Evolutionary conservation across 35 echinoderm and acorn worm species (phyloP).

Genomic region (Lytechinus variegatus): DNA sequence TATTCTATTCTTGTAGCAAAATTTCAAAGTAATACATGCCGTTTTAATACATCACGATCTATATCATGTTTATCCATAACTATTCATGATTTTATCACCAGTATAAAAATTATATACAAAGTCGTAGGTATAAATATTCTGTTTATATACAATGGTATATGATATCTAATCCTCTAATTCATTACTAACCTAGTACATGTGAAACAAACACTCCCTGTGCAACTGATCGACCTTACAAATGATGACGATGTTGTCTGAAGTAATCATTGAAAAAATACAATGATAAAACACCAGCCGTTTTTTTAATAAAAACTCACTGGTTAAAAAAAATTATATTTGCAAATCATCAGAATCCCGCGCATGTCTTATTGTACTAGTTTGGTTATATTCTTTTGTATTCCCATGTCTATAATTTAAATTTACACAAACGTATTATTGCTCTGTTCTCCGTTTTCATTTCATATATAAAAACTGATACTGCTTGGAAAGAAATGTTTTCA

Average conservation of each 20-base stretch:
- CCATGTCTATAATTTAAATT: neutral
- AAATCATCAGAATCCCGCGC: neutral
- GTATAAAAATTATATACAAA: slow-evolving; percentile 44
- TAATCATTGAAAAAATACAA: too few species aligned
- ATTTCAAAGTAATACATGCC: slow-evolving; percentile 16
- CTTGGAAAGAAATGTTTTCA: neutral
- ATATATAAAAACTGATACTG: neutral
- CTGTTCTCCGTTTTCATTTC: neutral
- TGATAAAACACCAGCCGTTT: too few species aligned
- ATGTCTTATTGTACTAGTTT: neutral
- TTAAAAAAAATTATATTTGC: neutral
- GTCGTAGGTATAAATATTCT: slow-evolving; percentile 46
- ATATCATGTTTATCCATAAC: neutral
- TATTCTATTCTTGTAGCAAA: slow-evolving; percentile 41
- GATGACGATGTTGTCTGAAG: too few species aligned
- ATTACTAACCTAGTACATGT: neutral
- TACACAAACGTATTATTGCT: neutral
- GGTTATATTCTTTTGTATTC: neutral
- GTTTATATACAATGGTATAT: slow-evolving; percentile 18
- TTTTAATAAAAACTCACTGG: too few species aligned
- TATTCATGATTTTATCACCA: neutral
- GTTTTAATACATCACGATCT: slow-evolving; percentile 15
- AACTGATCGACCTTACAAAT: too few species aligned
- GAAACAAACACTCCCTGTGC: neutral
- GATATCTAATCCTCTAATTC: slow-evolving; percentile 2